Conservation (phyloP, 1,140 invertebrate species). For the Paramacrobiotus metropolitanus region DNA sequence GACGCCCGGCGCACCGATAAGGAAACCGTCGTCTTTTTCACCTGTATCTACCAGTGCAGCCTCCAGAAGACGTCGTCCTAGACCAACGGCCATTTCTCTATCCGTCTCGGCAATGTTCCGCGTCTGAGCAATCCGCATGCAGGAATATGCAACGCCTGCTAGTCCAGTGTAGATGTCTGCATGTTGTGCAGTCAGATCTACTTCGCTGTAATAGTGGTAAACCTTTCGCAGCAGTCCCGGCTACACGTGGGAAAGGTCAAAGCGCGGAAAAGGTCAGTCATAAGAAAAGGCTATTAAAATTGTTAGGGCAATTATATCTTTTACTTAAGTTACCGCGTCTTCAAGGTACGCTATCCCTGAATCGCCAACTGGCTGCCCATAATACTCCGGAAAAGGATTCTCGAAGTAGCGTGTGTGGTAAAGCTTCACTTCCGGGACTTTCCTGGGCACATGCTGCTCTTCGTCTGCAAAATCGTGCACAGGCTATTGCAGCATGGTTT, state of each 20-base stretch:
- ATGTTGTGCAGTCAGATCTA: slow-evolving; percentile 19
- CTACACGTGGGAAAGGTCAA: no score
- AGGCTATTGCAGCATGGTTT: no score
- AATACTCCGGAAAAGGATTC: slow-evolving; percentile 19
- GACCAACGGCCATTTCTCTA: slow-evolving; percentile 7
- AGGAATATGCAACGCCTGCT: slow-evolving; percentile 27
- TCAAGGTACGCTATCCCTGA: slow-evolving; percentile 16
- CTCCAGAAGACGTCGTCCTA: neutral
- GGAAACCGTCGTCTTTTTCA: slow-evolving; percentile 23
- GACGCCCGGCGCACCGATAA: slow-evolving; percentile 25
- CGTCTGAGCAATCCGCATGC: slow-evolving; percentile 20
- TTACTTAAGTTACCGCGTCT: no score
- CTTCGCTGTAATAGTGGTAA: slow-evolving; percentile 13
- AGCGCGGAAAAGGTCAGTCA: no score
- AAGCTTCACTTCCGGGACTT: no score
- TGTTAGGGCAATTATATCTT: no score
- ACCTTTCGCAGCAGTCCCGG: slow-evolving; percentile 8
- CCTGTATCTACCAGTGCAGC: slow-evolving; percentile 10
- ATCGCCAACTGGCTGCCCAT: slow-evolving; percentile 12
- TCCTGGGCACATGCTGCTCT: no score
- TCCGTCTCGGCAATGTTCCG: slow-evolving; percentile 10
- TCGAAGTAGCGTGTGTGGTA: slow-evolving; percentile 22
- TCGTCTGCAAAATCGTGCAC: no score
- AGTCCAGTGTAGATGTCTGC: slow-evolving; percentile 28
- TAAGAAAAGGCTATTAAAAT: no score